phyloP scores from a whole-genome alignment of 2,888 invertebrate genomes.

The Drosophila acutilabella region DNA sequence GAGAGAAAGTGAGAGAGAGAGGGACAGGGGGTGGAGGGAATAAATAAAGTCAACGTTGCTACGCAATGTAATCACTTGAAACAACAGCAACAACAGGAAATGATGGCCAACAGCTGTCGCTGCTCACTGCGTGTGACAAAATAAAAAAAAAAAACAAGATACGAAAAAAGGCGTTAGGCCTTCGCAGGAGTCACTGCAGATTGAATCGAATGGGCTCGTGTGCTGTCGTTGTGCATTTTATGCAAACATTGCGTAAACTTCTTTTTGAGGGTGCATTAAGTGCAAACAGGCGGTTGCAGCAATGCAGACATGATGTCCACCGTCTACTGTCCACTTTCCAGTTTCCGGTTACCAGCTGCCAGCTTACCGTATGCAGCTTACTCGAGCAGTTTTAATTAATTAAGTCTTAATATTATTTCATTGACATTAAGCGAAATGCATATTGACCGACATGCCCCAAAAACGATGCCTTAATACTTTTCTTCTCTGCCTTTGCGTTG shows the following conservation, averaged over 20 bases:
- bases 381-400: conserved; percentile 76
- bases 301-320: background rate
- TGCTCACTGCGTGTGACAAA: conserved; percentile 32
- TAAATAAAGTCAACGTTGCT: conserved; percentile 73
- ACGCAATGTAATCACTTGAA: conserved; percentile 68
- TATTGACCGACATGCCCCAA: conserved; percentile 49
- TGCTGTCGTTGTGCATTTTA: conserved; percentile 70
- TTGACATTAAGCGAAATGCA: conserved; percentile 73
- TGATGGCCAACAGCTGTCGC: conserved; percentile 58
- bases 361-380: conserved; percentile 18
- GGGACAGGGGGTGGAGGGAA: conserved; percentile 26
- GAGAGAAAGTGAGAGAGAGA: conserved; percentile 6
- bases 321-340: background rate
- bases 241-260: conserved; percentile 79
- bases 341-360: background rate
- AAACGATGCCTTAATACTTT: conserved; percentile 20
- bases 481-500: background rate
- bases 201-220: background rate
- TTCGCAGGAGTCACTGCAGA: background rate
- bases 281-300: conserved; percentile 60
- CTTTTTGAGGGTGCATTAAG: conserved; percentile 63
- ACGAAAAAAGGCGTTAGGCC: conserved; percentile 13
- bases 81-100: conserved; percentile 44
- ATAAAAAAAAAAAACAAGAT: background rate
- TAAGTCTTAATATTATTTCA: conserved; percentile 81